Base-by-base conservation (phyloP, 2,888 invertebrate genomes). In the Brenthis daphne region DNA sequence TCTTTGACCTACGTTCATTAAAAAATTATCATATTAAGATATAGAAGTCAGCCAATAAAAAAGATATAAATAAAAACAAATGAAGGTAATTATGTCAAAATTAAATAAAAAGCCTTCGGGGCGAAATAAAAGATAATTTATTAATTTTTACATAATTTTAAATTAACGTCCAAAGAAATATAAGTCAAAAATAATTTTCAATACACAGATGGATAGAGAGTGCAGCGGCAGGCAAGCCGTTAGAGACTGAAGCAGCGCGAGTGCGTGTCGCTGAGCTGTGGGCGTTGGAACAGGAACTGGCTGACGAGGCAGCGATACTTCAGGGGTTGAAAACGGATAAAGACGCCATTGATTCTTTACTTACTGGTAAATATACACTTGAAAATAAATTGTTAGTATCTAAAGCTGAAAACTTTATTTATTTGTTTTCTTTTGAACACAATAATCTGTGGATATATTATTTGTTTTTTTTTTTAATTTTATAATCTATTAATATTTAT, bases 211-310 rank as follows among this genome's bases (percentile, higher is more conserved):
- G 96, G 97, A 69, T 95, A 94, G 87, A 96, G 95, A 91, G 94
- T 95, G 80, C 97, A 94, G 93, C 96, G 94, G 88, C 93, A 94
- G 88, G 98, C 94, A 94, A 95, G 94, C 84, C 92, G 1, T 78
- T 92, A 48, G 92, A 92, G 74, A 92, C 92, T 0, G 92, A 92
- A 78, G 92, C 92, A 3, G 92, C 92, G 2, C 79, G 92, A 73
- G 88, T 88, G 0, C 82, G 92, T 67, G 93, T 93, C 4, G 92
- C 92, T 5, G 92, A 93, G 74, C 78, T 93, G 48, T 91, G 93
- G 89, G 92, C 93, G 1, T 75, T 93, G 70, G 92, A 93, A 69
- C 90, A 93, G 71, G 92, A 92, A 74, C 78, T 93, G 33, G 88
- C 93, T 12, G 93, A 93, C n/a, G 93, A 93, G 75, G 93, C 93